Percentiles rank a stretch among this genome's conserved stretches.
These are phyloP conservation scores for Macaca mulatta DNA, from an alignment of 2,113 vertebrate genomes.

Conservation along the genomic window DNA sequence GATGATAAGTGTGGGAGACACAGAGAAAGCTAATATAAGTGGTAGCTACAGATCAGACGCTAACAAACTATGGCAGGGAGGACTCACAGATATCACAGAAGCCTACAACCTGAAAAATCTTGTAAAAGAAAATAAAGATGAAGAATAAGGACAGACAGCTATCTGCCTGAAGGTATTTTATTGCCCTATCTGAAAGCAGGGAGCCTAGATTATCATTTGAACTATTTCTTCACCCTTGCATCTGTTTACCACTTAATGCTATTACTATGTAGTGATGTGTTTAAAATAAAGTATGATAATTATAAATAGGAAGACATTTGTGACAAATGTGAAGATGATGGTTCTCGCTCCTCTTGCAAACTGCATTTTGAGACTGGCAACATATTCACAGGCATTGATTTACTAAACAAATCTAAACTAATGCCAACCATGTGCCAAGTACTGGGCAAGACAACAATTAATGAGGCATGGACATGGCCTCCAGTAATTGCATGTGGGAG, in stretches of 20 bases:
- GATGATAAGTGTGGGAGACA: background rate
- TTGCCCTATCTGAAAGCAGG: background rate
- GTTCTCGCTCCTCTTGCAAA: background rate
- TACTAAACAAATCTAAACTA: background rate
- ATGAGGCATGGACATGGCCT: background rate
- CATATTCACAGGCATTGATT: background rate
- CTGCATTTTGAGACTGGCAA: background rate
- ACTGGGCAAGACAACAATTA: background rate
- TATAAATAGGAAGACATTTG: background rate
- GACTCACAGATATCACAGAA: background rate
- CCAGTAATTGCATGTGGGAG: background rate
- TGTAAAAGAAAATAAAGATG: background rate
- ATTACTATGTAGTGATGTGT: background rate
- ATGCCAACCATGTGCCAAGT: background rate
- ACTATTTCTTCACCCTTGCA: background rate
- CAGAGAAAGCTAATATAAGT: background rate
- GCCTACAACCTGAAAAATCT: background rate
- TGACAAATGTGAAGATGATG: background rate
- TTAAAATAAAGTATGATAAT: background rate
- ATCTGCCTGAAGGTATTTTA: background rate
- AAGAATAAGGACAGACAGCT: background rate
- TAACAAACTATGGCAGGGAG: background rate
- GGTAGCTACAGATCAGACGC: too few species aligned
- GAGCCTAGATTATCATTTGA: background rate
- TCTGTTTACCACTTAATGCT: background rate